Base-by-base conservation (phyloP, 2,888 invertebrate species). In the Zootermopsis nevadensis region DNA sequence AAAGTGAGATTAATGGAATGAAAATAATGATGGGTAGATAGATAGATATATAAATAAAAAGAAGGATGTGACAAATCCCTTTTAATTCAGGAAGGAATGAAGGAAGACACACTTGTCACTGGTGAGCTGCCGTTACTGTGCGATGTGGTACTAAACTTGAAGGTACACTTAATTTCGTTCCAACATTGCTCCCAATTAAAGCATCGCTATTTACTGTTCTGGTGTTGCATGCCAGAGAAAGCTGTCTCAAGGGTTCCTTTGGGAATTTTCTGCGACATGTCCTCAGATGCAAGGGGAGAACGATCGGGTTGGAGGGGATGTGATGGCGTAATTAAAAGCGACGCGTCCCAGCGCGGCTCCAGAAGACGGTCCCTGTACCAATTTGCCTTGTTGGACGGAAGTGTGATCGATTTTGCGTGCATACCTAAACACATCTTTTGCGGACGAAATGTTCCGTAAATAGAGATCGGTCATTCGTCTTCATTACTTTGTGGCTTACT, bases 241-340 rank as follows among this genome's bases (percentile, higher is more conserved):
- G 4, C 24, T 7, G 60, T 22, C 60, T 15, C 12, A 30, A 1
- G 67, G 27, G 7, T 30, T 67, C 67, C 67, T 67, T 12, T 42
- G 67, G 67, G 67, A n/a, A 67, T 67, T 1, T 31, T 27, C 67
- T n/a, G 67, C 67, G 67, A 67, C 67, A 67, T 67, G 30, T 67
- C 67, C 67, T 67, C 67, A 30, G 10, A 67, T 19, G 67, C 67
- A 30, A 31, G 31, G 27, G 31, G 67, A n/a, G 30, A n/a, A 19
- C 67, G 67, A 67, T 31, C 67, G 30, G 67, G 60, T 12, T n/a
- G 60, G 24, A 19, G 67, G 31, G 30, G 67, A 67, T 30, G 67
- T 67, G 67, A 67, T 30, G 67, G 27, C 67, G 67, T 67, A 67
- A 67, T 67, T 67, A 67, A 67, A 67, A 67, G 67, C 30, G 67